Percentiles rank a stretch among this genome's conserved stretches.
phyloP scores from a whole-genome alignment of 2,888 invertebrate genomes.

The Standfussiana lucernea region DNA sequence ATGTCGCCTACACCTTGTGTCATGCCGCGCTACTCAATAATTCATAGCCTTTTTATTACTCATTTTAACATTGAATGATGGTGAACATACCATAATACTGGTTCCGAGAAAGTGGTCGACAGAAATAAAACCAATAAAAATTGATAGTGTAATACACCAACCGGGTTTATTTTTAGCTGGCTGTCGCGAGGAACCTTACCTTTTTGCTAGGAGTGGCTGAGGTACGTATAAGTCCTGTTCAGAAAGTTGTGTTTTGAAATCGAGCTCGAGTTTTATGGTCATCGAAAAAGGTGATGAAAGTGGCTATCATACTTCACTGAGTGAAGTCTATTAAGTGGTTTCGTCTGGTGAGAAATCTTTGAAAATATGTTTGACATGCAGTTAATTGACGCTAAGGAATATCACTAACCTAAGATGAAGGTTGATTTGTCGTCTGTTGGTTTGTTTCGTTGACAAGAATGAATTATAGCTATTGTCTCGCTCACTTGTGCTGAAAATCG shows the following conservation, averaged over 20 bases:
- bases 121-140: slow-evolving; percentile 58
- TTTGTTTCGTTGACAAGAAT: background rate
- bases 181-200: slow-evolving; percentile 19
- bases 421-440: background rate
- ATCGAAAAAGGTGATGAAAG: background rate
- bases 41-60: slow-evolving; percentile 56
- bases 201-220: slow-evolving; percentile 14
- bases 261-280: background rate
- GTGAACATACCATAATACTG: slow-evolving; percentile 45
- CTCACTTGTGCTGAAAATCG: background rate
- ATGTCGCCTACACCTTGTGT: slow-evolving; percentile 27
- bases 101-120: slow-evolving; percentile 57
- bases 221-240: background rate
- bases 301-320: background rate
- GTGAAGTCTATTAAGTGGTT: background rate
- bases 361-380: background rate
- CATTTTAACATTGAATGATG: slow-evolving; percentile 60
- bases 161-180: slow-evolving; percentile 49
- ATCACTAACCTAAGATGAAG: background rate
- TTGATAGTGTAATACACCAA: slow-evolving; percentile 45
- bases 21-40: slow-evolving; percentile 48
- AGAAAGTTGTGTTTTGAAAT: slow-evolving; percentile 16
- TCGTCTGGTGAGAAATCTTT: background rate
- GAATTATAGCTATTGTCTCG: background rate
- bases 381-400: background rate